These are phyloP conservation scores for Aromia moschata DNA, from an alignment of 2,888 invertebrate species.

Conservation along the genomic window DNA sequence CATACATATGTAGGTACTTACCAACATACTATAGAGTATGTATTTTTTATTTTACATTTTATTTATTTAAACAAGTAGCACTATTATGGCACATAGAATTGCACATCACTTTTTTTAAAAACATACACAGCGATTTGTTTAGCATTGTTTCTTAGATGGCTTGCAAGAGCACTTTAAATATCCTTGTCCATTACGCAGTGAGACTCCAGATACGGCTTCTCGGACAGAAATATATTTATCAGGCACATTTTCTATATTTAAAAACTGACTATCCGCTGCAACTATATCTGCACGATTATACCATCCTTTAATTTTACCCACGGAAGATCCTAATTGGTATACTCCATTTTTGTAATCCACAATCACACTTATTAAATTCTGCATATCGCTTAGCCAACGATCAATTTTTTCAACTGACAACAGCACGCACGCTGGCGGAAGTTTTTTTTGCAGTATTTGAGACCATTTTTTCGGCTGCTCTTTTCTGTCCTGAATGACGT, in stretches of 20 bases:
- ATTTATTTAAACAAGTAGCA: slow-evolving; percentile 8
- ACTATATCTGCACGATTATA: not conserved
- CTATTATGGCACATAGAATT: slow-evolving; percentile 10
- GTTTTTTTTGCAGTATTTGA: no score
- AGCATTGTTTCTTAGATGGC: slow-evolving; percentile 9
- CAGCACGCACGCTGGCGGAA: no score
- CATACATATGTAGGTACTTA: no score
- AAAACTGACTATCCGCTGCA: not conserved
- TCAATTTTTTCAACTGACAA: not conserved
- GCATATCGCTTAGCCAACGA: not conserved
- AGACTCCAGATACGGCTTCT: slow-evolving; percentile 3
- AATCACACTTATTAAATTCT: slow-evolving; percentile 1
- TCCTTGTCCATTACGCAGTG: slow-evolving; percentile 2
- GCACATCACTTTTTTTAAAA: slow-evolving; percentile 6
- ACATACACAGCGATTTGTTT: slow-evolving; percentile 7
- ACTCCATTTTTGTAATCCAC: not conserved
- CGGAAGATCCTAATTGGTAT: slow-evolving; percentile 5
- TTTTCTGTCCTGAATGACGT: no score
- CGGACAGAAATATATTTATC: slow-evolving; percentile 4
- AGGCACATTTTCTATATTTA: not conserved
- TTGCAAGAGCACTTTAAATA: slow-evolving; percentile 10
- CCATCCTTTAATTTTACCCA: slow-evolving; percentile 1
- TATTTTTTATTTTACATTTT: not conserved
- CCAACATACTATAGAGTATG: no score
- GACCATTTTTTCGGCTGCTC: no score